Percentiles rank a stretch among this genome's conserved stretches.
phyloP scores from a whole-genome alignment of 1,140 invertebrate species.

The Lepidurus couesii region DNA sequence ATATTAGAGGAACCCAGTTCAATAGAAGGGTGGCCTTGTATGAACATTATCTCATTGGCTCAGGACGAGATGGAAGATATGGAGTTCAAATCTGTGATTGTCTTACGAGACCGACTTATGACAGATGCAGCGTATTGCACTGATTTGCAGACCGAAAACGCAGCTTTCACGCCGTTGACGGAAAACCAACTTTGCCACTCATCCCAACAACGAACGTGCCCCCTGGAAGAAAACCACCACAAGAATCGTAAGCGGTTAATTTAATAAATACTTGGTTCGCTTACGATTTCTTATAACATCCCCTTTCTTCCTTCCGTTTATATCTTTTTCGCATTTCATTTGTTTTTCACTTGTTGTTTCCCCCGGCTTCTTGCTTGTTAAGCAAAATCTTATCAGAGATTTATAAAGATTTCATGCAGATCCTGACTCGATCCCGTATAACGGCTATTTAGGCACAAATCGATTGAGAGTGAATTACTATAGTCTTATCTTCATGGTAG shows the following conservation, averaged over 20 bases:
- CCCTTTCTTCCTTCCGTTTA: too few relatives aligned
- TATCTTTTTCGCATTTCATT: too few relatives aligned
- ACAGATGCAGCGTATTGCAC: slow-evolving; percentile 71
- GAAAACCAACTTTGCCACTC: background rate
- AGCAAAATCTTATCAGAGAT: too few relatives aligned
- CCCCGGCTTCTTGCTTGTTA: too few relatives aligned
- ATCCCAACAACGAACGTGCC: background rate
- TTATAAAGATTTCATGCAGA: too few relatives aligned
- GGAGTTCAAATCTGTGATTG: slow-evolving; percentile 54
- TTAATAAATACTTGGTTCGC: too few relatives aligned
- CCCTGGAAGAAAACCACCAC: background rate
- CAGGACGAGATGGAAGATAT: slow-evolving; percentile 51
- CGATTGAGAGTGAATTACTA: too few relatives aligned
- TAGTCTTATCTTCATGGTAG: too few relatives aligned
- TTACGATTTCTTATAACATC: too few relatives aligned
- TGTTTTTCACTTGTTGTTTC: too few relatives aligned
- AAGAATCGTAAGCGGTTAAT: background rate
- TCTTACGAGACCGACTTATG: slow-evolving; percentile 80
- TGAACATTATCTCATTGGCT: slow-evolving; percentile 30
- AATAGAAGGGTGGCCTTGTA: background rate
- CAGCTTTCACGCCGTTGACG: background rate
- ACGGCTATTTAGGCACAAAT: too few relatives aligned
- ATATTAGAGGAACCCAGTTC: background rate
- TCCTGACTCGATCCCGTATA: too few relatives aligned
- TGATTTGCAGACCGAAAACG: background rate